A percentile compares a stretch with the other conserved stretches of the same genome.
These are phyloP conservation scores for Sparidentex hasta DNA, from an alignment of 2,797 vertebrate genomes.

Conservation along the genomic window DNA sequence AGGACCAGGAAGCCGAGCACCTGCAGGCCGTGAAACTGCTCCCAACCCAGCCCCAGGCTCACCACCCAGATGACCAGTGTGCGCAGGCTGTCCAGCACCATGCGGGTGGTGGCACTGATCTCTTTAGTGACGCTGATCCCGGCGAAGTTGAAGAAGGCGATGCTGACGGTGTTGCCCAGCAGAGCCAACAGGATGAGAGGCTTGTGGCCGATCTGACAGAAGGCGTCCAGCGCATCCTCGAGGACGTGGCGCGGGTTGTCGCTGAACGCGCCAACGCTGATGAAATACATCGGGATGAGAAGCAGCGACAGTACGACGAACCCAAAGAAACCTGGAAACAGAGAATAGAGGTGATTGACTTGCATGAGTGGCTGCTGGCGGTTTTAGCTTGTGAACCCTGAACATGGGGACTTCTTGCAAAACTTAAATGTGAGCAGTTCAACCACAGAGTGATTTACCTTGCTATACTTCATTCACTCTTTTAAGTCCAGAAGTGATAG, in stretches of 20 bases:
- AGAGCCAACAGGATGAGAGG: constrained; percentile 91
- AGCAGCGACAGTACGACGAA: constrained; percentile 91
- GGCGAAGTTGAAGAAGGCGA: constrained; percentile 97
- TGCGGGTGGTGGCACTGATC: constrained; percentile 96
- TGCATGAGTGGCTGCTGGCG: rapidly evolving
- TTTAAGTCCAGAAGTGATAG: not conserved
- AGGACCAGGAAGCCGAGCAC: constrained; percentile 92
- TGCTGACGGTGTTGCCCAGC: constrained; percentile 93
- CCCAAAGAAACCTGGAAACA: constrained; percentile 90
- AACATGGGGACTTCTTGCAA: too few relatives aligned
- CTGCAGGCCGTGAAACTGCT: constrained; percentile 91
- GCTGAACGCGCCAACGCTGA: constrained; percentile 86
- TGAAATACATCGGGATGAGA: constrained; percentile 94
- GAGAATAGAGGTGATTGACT: not conserved
- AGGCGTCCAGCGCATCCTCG: constrained; percentile 92
- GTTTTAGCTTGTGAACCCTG: not conserved
- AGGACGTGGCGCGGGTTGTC: constrained; percentile 86
- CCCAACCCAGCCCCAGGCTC: constrained; percentile 93
- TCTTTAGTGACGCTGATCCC: constrained; percentile 97
- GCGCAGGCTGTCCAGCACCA: constrained; percentile 97
- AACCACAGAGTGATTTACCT: not conserved
- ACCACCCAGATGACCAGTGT: constrained; percentile 93
- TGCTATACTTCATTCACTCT: too few relatives aligned
- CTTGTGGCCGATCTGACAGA: constrained; percentile 91
- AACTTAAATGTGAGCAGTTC: not conserved